phyloP scores from a whole-genome alignment of 2,797 vertebrate species.

The Bucorvus abyssinicus region DNA sequence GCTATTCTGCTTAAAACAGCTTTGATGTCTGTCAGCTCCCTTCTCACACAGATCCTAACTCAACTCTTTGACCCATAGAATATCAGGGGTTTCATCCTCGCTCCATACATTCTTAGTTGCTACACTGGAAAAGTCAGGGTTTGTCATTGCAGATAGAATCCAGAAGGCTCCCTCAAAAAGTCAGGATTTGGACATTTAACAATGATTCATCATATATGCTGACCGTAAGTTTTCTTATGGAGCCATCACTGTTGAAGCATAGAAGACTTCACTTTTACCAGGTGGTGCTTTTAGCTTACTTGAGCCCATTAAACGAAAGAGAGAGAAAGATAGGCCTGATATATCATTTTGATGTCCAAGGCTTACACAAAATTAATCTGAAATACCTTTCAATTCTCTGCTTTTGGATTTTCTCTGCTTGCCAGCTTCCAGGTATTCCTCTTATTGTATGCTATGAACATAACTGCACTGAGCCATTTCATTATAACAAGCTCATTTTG shows the following conservation, averaged over 20 bases:
- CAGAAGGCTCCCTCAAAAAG: neutral
- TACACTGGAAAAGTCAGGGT: neutral
- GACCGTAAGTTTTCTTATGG: neutral
- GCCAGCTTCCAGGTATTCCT: neutral
- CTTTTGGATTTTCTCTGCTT: neutral
- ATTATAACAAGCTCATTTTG: slow-evolving; percentile 29
- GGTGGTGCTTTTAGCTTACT: neutral
- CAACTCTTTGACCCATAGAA: neutral
- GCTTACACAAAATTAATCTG: neutral
- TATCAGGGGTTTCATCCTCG: neutral
- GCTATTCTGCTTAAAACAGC: neutral
- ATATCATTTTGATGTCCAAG: neutral
- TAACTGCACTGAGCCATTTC: slow-evolving; percentile 1
- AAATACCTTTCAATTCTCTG: neutral
- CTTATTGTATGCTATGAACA: neutral
- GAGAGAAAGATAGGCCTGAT: neutral
- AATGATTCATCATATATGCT: neutral
- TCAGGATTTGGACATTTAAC: neutral
- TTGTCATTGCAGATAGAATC: neutral
- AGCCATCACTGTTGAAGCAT: neutral
- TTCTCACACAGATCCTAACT: neutral
- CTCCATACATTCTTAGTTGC: neutral
- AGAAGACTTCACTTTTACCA: neutral
- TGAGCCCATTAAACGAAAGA: neutral
- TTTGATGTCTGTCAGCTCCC: neutral